Evolutionary conservation across 2,113 vertebrate genomes (phyloP), one percentile per base, ranked within the genome.

Genomic region (Thalassarche chlororhynchos): DNA sequence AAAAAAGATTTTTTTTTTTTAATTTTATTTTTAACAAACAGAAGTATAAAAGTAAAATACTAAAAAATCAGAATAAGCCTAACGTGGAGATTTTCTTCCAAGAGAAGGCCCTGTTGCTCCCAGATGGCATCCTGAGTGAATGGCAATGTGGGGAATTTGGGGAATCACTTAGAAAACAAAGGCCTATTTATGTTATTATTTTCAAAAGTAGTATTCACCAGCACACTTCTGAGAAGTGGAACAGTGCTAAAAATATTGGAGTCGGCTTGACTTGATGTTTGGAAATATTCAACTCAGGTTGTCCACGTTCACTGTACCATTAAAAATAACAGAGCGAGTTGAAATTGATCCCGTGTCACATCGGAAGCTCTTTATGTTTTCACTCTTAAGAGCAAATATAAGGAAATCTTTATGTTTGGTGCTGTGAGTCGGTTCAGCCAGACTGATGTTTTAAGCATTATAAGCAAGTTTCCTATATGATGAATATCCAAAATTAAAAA

Each of bases 401-500:
- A 76, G 89, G 86, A 84, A 62, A 94, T 80, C 65, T 85, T 80
- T 34, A 24, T 52, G 20, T 40, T 71, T 38, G 40, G 55, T 17
- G 64, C 28, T 0, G 1, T 29, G 80, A 93, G 68, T 42, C 81
- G 26, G 49, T 61, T 58, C 68, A 94, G 60, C 66, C 92, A 79
- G 90, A 40, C 85, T 34, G 71, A 47, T 55, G 75, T 88, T 92
- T 83, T 78, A 86, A 85, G 84, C 71, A 52, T 70, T 92, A 64
- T 61, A 95, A 88, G 93, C 44, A 51, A 93, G 81, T 95, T 94
- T 93, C 84, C 81, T 94, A 91, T 82, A 62, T 71, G 85, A 87
- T 95, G 86, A 94, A 85, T 94, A 85, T 83, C 91, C 90, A 64
- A 93, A 91, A 94, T 93, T 72, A 88, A 96, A 89, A 98, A 91